Percentiles rank a stretch among this genome's conserved stretches.
Conservation (phyloP, 2,113 vertebrate species). For the Eubucco bourcierii region DNA sequence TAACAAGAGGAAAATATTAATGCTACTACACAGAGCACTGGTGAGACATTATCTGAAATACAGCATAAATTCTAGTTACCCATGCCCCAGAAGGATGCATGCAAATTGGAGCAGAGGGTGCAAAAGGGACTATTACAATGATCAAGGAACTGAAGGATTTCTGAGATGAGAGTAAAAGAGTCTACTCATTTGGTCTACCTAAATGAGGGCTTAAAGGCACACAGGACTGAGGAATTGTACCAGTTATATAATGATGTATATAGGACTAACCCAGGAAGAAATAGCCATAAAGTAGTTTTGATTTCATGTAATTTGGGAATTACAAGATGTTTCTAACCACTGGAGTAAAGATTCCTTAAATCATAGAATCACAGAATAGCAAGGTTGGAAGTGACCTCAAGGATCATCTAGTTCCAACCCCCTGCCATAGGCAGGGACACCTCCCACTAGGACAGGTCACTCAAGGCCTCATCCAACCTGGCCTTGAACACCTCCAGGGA, state of each 20-base stretch:
- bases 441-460: too few relatives aligned
- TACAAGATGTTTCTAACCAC: neutral
- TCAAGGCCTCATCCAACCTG: too few relatives aligned
- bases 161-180: neutral
- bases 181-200: neutral
- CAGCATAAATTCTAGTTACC: constrained; percentile 12
- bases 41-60: constrained; percentile 50
- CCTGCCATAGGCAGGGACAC: too few relatives aligned
- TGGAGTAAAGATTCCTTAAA: neutral
- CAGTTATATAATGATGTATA: neutral
- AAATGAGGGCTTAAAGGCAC: neutral
- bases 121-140: constrained; percentile 42
- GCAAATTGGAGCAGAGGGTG: constrained; percentile 56
- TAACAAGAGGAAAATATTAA: constrained; percentile 64
- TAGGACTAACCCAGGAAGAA: neutral
- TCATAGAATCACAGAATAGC: neutral
- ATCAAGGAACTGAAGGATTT: neutral
- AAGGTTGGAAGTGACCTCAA: too few relatives aligned
- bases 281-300: neutral
- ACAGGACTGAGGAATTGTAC: neutral
- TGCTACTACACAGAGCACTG: constrained; percentile 41
- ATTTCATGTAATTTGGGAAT: neutral
- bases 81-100: constrained; percentile 34
- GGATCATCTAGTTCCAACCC: too few relatives aligned
- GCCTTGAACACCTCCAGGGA: too few relatives aligned